These are phyloP conservation scores for Pungitius pungitius DNA, from an alignment of 2,113 vertebrate genomes.

Conservation along the genomic window DNA sequence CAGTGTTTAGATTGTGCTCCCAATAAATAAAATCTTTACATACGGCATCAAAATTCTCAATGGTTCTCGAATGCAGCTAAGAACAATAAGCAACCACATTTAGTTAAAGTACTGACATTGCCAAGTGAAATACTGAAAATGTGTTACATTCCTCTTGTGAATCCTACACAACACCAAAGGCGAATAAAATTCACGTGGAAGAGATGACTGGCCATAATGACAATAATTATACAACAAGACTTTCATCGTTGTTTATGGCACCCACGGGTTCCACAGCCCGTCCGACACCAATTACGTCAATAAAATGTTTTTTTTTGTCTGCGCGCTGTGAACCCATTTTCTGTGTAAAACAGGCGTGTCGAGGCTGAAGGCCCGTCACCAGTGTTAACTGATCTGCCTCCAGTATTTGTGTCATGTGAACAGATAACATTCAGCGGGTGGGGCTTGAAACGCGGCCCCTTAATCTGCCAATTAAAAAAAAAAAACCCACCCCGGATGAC, in stretches of 20 bases:
- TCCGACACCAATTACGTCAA: constrained; percentile 48
- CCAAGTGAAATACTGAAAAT: neutral
- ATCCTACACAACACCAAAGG: constrained; percentile 12
- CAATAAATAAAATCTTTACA: neutral
- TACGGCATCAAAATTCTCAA: neutral
- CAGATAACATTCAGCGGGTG: constrained; percentile 48
- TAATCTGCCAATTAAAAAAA: constrained; percentile 11
- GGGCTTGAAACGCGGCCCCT: constrained; percentile 37
- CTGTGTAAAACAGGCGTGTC: constrained; percentile 55
- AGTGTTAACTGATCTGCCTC: constrained; percentile 55
- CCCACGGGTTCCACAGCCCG: constrained; percentile 26
- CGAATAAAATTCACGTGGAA: constrained; percentile 37
- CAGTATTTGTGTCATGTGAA: constrained; percentile 54
- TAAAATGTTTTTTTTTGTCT: constrained; percentile 58
- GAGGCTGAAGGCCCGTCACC: constrained; percentile 44
- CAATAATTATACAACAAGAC: constrained; percentile 46
- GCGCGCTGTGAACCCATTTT: constrained; percentile 29
- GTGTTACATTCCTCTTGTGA: constrained; percentile 1
- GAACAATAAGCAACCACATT: neutral
- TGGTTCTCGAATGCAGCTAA: neutral
- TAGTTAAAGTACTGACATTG: neutral
- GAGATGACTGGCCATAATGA: constrained; percentile 45
- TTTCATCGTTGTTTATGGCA: constrained; percentile 56
- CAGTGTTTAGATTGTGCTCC: neutral
- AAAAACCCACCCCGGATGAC: neutral